Evolutionary conservation across 2,888 invertebrate genomes (phyloP), one percentile per base, ranked within the genome.

Genomic region (Acanthosepion pharaonis): DNA sequence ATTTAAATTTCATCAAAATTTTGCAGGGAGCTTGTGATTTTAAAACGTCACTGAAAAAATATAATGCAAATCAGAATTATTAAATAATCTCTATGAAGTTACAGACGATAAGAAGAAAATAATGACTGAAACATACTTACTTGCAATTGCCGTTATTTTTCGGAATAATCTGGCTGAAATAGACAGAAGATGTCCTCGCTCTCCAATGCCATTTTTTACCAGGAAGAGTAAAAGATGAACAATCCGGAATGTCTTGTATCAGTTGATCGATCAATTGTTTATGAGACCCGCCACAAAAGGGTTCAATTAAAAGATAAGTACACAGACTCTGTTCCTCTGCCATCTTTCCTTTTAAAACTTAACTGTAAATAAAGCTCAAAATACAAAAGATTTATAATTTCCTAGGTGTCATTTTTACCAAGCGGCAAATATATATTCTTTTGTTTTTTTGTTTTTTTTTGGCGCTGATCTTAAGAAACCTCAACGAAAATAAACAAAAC

Each of bases 131-230:
- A 51, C 28, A 28, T 91, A 95, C 96, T 95, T 96, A 97, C 97
- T 96, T 97, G 96, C 97, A 97, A 11, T 98, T 97, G 93, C 53
- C 53, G 11, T 98, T 94, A 53, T 94, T 91, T 91, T 91, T 96
- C 0, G 98, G 98, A 95, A 98, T 98, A 42, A 97, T 97, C 96
- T 98, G 98, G 3, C 98, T 98, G 95, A 98, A 97, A 96, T 98
- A 98, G 2, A 98, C 97, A 0, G 98, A 98, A 48, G 98, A 98
- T 33, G 98, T 98, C 94, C 98, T 97, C 0, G 98, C 98, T 94
- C 98, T 97, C 98, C 98, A 98, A 96, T 98, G 98, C 98, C 98
- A 98, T 97, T 98, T 98, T 96, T 98, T 98, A 18, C 98, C 98
- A 2, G 98, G 97, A 96, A 98, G 97, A 92, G 98, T 98, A 55